Conservation (phyloP, 2,113 vertebrate genomes). For the Boulengeromyrus knoepffleri region DNA sequence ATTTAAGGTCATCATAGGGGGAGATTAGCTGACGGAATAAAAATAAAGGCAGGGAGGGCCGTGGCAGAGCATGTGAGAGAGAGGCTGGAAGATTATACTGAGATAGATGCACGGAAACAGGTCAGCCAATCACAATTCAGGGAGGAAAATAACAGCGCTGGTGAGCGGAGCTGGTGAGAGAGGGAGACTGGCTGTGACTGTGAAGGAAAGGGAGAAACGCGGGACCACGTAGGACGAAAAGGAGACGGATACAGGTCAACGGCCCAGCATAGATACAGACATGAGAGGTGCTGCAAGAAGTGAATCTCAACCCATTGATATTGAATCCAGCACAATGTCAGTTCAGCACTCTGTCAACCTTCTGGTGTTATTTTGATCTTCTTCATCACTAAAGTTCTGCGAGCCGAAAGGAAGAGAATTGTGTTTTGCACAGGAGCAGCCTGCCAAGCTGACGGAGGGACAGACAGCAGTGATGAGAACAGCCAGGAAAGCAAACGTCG, state of each 20-base stretch:
- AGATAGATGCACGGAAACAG: conserved; percentile 62
- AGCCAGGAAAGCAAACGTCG: conserved; percentile 57
- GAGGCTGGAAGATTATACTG: conserved; percentile 20
- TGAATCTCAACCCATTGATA: conserved; percentile 36
- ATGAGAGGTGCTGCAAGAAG: conserved; percentile 42
- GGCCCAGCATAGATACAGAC: neutral
- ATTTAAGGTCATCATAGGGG: conserved; percentile 47
- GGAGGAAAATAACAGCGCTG: conserved; percentile 47
- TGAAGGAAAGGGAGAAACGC: conserved; percentile 51
- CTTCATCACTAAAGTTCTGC: conserved; percentile 38
- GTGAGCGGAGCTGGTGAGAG: conserved; percentile 42
- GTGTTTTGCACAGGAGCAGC: conserved; percentile 32
- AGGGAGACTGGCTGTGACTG: conserved; percentile 50
- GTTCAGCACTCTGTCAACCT: conserved; percentile 11
- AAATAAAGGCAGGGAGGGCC: conserved; percentile 31
- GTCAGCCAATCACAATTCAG: conserved; percentile 51
- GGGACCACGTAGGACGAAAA: conserved; percentile 31
- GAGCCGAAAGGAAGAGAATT: conserved; percentile 34
- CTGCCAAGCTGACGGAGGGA: neutral
- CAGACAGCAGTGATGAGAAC: conserved; percentile 50
- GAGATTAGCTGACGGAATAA: conserved; percentile 47
- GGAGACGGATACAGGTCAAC: conserved; percentile 5
- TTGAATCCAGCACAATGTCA: conserved; percentile 32
- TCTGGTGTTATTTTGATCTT: conserved; percentile 46
- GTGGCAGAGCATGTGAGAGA: conserved; percentile 34